Evolutionary conservation across 2,797 vertebrate genomes (phyloP).

Genomic region (Oreochromis grahami): DNA sequence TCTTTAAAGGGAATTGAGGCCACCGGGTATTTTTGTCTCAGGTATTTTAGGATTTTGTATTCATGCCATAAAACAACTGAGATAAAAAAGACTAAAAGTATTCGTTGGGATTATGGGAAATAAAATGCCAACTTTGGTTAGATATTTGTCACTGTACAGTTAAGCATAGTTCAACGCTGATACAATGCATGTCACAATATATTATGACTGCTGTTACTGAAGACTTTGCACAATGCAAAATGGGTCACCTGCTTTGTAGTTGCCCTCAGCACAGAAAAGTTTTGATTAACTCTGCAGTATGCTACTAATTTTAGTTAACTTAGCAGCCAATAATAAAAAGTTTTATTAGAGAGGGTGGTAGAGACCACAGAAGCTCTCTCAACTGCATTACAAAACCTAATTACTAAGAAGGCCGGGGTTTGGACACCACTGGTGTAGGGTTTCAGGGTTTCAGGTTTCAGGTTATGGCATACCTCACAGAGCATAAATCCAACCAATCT

Average conservation of each 20-base stretch:
- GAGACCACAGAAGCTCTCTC: neutral
- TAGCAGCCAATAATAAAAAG: neutral
- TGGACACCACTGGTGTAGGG: neutral
- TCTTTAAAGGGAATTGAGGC: conserved; percentile 22
- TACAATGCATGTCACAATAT: neutral
- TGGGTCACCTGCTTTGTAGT: neutral
- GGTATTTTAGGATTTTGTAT: conserved; percentile 23
- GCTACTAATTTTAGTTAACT: neutral
- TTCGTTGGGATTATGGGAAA: neutral
- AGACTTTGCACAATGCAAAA: neutral
- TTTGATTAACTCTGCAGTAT: neutral
- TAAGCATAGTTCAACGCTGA: neutral
- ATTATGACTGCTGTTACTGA: neutral
- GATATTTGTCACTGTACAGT: neutral
- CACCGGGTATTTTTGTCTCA: conserved; percentile 29
- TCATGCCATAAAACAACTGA: neutral
- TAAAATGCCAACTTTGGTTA: neutral
- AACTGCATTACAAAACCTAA: neutral
- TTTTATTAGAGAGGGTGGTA: neutral
- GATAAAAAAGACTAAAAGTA: neutral
- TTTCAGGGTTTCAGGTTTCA: neutral
- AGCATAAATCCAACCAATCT: neutral
- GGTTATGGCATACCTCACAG: neutral
- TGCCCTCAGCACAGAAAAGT: neutral
- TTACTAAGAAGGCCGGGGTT: neutral